Percentiles rank a stretch among this genome's conserved stretches.
phyloP scores from a whole-genome alignment of 2,888 invertebrate species.

The Anodontia alba region DNA sequence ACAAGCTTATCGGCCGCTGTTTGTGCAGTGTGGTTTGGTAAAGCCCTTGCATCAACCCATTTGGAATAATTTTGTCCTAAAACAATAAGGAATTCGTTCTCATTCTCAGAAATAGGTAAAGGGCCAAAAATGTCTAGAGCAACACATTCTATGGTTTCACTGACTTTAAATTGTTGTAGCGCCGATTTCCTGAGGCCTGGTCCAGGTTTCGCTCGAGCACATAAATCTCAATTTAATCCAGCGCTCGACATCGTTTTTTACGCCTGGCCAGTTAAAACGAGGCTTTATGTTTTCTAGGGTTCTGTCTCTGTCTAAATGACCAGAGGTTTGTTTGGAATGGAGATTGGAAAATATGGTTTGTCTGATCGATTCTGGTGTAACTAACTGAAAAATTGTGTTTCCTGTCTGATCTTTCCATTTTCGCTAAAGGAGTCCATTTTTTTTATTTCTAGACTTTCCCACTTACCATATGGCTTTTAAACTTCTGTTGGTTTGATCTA shows the following conservation, averaged over 20 bases:
- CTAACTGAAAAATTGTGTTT: background rate
- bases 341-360: background rate
- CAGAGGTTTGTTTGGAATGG: background rate
- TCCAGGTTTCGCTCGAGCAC: background rate
- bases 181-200: background rate
- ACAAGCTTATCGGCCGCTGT: background rate
- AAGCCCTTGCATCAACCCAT: background rate
- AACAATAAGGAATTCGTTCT: background rate
- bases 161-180: background rate
- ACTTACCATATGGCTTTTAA: background rate
- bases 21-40: background rate
- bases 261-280: slow-evolving; percentile 1
- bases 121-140: slow-evolving; percentile 9
- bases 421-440: background rate
- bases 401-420: background rate
- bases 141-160: background rate
- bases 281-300: background rate
- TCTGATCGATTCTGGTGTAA: background rate
- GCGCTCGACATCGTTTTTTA: background rate
- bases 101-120: background rate
- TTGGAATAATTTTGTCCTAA: background rate
- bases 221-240: background rate
- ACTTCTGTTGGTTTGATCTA: background rate
- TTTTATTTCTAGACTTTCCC: slow-evolving; percentile 1
- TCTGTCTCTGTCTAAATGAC: background rate